These are phyloP conservation scores for Sycophila texana DNA, from an alignment of 2,888 invertebrate genomes.

Conservation along the genomic window DNA sequence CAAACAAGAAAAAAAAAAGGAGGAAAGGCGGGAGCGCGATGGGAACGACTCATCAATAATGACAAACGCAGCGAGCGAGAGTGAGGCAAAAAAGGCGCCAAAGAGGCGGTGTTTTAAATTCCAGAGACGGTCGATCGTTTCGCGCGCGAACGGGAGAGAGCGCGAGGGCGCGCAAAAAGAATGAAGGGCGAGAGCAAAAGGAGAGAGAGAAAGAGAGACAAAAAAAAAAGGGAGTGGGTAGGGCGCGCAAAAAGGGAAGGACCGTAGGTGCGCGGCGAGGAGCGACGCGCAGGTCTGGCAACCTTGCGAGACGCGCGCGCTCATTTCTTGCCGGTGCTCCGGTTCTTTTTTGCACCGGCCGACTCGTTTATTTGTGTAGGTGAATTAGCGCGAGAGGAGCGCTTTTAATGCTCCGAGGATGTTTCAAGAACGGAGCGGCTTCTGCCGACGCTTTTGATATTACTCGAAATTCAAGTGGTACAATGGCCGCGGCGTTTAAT, in stretches of 20 bases:
- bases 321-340: no score
- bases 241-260: slow-evolving; percentile 16
- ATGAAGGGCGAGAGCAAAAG: background rate
- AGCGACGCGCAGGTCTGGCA: background rate
- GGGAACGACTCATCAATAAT: slow-evolving; percentile 45
- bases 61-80: slow-evolving; percentile 39
- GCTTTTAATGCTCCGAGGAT: no score
- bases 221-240: slow-evolving; percentile 15
- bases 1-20: background rate
- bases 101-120: slow-evolving; percentile 52
- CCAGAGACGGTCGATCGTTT: slow-evolving; percentile 40
- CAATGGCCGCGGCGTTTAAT: no score
- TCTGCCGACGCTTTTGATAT: no score
- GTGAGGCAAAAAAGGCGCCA: slow-evolving; percentile 12
- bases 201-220: background rate
- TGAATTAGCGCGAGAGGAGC: no score
- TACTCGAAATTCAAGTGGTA: no score
- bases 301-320: background rate
- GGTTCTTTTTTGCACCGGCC: no score
- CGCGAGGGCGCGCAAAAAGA: slow-evolving; percentile 6
- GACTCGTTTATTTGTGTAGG: no score
- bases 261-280: background rate
- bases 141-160: slow-evolving; percentile 16
- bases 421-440: no score
- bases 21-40: background rate